These are phyloP conservation scores for Pogonocichla stellata DNA, from an alignment of 2,113 vertebrate genomes.

Conservation along the genomic window DNA sequence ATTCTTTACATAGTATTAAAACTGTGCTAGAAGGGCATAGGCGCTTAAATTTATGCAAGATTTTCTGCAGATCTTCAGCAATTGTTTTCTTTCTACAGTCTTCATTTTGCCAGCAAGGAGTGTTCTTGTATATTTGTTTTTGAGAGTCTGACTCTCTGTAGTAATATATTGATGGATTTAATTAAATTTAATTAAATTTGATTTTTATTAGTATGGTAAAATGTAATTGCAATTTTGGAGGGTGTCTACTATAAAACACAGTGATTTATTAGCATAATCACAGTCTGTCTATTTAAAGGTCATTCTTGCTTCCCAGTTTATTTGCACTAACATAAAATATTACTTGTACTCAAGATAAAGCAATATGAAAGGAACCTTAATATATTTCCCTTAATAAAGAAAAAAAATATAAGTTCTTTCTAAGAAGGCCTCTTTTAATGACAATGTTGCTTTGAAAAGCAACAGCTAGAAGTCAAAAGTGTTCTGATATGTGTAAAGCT, in stretches of 20 bases:
- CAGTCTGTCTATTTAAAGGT: background rate
- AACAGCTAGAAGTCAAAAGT: background rate
- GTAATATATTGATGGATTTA: background rate
- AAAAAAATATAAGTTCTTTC: background rate
- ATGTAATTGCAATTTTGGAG: background rate
- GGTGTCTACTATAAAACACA: background rate
- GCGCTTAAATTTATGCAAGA: fast-evolving
- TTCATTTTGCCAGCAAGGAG: background rate
- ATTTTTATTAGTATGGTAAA: background rate
- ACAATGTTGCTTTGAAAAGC: background rate
- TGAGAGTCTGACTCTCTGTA: background rate
- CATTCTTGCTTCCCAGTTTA: background rate
- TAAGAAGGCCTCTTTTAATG: background rate
- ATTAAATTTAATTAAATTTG: background rate
- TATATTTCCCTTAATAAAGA: background rate
- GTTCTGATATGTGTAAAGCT: background rate
- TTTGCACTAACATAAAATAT: background rate
- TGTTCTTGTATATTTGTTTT: background rate
- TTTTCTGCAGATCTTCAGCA: background rate
- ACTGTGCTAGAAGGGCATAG: background rate
- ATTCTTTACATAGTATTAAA: background rate
- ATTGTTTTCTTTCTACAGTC: background rate
- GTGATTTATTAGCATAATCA: background rate
- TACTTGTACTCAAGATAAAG: background rate
- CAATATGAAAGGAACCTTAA: background rate